These are phyloP conservation scores for Psilopsiagon aymara DNA, from an alignment of 2,113 vertebrate species.

Conservation along the genomic window DNA sequence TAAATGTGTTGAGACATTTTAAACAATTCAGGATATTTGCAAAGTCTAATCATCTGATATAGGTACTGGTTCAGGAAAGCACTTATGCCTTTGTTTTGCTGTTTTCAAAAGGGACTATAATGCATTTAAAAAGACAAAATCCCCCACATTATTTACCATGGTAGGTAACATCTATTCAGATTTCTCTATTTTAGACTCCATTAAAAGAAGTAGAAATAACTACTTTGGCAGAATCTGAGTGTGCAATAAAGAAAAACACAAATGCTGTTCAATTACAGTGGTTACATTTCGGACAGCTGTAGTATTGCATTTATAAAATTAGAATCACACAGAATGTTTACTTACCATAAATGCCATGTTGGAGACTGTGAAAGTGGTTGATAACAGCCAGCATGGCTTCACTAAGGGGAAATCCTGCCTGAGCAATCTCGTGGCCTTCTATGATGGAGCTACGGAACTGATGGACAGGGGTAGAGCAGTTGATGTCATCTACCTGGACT, in stretches of 20 bases:
- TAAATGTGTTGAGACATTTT: not conserved
- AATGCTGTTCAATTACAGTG: not conserved
- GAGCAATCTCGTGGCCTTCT: no score
- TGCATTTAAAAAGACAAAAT: not conserved
- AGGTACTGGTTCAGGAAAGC: not conserved
- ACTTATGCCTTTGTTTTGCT: not conserved
- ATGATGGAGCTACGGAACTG: no score
- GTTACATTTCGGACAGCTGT: not conserved
- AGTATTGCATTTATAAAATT: not conserved
- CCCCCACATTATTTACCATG: not conserved
- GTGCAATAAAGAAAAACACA: not conserved
- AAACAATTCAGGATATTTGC: not conserved
- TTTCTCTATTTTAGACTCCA: not conserved
- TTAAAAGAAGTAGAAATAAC: not conserved
- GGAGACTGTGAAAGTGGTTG: not conserved
- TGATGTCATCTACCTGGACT: no score
- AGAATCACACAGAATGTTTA: not conserved
- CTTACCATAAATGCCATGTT: not conserved
- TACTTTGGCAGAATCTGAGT: not conserved
- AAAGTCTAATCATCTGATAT: not conserved
- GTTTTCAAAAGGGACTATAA: not conserved
- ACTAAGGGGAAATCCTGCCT: no score
- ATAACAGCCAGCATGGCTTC: no score
- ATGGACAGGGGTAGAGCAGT: no score
- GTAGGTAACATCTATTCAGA: no score